Conservation (phyloP, 2,113 vertebrate species). For the Pithys albifrons region DNA sequence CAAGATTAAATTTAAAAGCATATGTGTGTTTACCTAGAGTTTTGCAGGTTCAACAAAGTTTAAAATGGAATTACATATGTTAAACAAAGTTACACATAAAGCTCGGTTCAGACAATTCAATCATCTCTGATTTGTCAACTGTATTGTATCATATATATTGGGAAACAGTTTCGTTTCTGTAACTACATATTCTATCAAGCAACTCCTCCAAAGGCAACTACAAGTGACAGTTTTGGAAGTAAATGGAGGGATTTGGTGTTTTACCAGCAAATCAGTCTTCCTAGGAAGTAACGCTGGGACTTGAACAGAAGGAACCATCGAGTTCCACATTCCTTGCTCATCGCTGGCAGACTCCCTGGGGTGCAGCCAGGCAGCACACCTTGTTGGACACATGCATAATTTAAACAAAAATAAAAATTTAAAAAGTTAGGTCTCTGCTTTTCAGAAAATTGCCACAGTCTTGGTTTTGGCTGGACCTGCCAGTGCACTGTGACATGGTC, state of each 20-base stretch:
- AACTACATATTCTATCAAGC: not conserved
- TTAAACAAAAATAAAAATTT: too few relatives aligned
- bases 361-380: not conserved
- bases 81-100: not conserved
- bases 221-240: not conserved
- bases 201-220: not conserved
- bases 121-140: not conserved
- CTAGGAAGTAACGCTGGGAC: not conserved
- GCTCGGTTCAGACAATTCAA: not conserved
- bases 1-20: not conserved
- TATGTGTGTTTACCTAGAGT: not conserved
- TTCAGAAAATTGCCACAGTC: not conserved
- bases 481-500: not conserved
- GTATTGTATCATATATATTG: not conserved
- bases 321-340: not conserved
- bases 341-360: not conserved
- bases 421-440: not conserved
- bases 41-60: not conserved
- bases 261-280: not conserved
- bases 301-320: not conserved
- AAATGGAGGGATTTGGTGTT: not conserved
- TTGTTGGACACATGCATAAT: accelerated
- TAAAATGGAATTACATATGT: not conserved
- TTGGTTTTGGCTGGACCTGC: not conserved
- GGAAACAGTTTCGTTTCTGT: not conserved